These are phyloP conservation scores for Drosophila prolongata DNA, from an alignment of 2,888 invertebrate species.

Conservation along the genomic window DNA sequence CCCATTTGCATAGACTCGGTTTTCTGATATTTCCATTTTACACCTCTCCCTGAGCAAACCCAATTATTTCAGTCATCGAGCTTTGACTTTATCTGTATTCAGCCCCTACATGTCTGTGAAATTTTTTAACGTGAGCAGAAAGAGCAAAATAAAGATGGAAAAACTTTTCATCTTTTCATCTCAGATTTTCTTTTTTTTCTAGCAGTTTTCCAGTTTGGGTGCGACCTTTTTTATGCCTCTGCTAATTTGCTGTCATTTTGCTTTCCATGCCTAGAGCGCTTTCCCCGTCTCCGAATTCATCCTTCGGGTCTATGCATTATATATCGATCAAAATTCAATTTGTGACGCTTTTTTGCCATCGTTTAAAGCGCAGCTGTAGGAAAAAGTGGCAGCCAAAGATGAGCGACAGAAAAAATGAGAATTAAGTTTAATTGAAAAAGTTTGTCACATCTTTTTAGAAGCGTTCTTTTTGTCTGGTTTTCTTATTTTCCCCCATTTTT, in stretches of 20 bases:
- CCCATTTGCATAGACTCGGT: no score
- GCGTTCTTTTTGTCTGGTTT: constrained; percentile 37
- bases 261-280: constrained; percentile 50
- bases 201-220: constrained; percentile 47
- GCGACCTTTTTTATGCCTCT: constrained; percentile 60
- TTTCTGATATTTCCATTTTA: background rate
- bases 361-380: constrained; percentile 48
- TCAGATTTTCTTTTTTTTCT: constrained; percentile 20
- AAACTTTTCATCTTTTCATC: constrained; percentile 31
- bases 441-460: constrained; percentile 59
- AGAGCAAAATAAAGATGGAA: background rate
- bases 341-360: constrained; percentile 69
- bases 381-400: constrained; percentile 28
- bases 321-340: constrained; percentile 81
- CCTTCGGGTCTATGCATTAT: constrained; percentile 56
- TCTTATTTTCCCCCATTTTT: constrained; percentile 11
- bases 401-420: constrained; percentile 43
- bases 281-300: background rate
- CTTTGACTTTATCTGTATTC: constrained; percentile 28
- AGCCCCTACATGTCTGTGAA: constrained; percentile 13
- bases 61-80: constrained; percentile 34
- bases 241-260: constrained; percentile 76
- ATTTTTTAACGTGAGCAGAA: constrained; percentile 3
- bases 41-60: background rate
- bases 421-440: constrained; percentile 79